Percentiles rank a stretch among this genome's conserved stretches.
These are phyloP conservation scores for Amphiura filiformis DNA, from an alignment of 35 echinoderm and acorn worm genomes.

Conservation along the genomic window DNA sequence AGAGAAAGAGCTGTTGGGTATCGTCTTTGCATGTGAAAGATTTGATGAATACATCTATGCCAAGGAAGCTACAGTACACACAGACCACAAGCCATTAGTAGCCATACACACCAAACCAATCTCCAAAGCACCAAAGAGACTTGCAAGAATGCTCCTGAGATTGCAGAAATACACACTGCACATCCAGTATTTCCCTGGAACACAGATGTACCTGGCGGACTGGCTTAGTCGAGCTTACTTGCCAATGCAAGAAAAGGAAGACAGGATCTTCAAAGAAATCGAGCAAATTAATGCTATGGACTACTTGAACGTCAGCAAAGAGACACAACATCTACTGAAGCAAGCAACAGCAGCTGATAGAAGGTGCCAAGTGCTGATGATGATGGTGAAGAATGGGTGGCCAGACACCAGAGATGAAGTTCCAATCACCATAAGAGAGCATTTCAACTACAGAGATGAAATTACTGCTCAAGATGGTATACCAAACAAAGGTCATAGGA, in stretches of 20 bases:
- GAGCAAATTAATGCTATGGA: conserved; percentile 50
- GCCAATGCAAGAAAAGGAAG: not conserved
- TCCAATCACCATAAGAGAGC: not conserved
- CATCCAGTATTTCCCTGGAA: conserved; percentile 54
- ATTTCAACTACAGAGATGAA: conserved; percentile 64
- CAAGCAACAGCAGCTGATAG: conserved; percentile 36
- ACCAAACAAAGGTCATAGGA: conserved; percentile 39
- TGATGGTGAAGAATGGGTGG: conserved; percentile 46
- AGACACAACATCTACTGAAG: conserved; percentile 12
- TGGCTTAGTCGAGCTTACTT: conserved; percentile 64
- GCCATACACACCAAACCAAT: conserved; percentile 41
- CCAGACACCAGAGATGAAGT: conserved; percentile 41
- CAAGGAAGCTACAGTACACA: conserved; percentile 17
- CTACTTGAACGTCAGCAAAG: conserved; percentile 35
- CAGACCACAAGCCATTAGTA: conserved; percentile 57
- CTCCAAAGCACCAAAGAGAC: conserved; percentile 40
- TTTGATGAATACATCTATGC: conserved; percentile 53
- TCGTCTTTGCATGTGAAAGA: conserved; percentile 36
- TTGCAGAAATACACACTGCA: conserved; percentile 44
- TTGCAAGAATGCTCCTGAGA: conserved; percentile 60
- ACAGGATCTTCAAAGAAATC: conserved; percentile 6
- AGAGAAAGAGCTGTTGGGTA: conserved; percentile 12
- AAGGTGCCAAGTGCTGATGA: conserved; percentile 30
- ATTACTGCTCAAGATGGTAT: not conserved
- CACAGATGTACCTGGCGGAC: conserved; percentile 75